These are phyloP conservation scores for Elachura formosa DNA, from an alignment of 2,113 vertebrate species.

Conservation along the genomic window DNA sequence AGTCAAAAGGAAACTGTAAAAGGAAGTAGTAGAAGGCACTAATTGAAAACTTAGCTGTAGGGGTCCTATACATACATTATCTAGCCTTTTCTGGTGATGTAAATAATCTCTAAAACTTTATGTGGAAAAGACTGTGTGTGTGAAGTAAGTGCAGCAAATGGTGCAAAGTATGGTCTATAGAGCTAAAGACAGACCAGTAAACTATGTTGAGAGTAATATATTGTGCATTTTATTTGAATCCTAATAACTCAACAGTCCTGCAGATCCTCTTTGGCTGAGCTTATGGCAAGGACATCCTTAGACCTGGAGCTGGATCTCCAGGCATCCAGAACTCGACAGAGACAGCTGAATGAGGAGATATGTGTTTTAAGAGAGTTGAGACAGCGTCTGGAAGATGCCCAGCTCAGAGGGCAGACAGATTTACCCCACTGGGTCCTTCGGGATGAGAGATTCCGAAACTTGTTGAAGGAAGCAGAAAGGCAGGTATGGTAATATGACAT, in stretches of 20 bases:
- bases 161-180: rapidly evolving
- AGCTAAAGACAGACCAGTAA: background rate
- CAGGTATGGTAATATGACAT: constrained; percentile 74
- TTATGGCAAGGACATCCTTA: constrained; percentile 92
- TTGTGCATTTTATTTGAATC: background rate
- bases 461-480: constrained; percentile 93
- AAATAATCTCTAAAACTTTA: background rate
- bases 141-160: background rate
- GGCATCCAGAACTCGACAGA: constrained; percentile 92
- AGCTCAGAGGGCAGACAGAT: constrained; percentile 78
- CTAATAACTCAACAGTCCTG: constrained; percentile 79
- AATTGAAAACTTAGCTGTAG: background rate
- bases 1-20: background rate
- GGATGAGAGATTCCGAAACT: constrained; percentile 86
- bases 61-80: background rate
- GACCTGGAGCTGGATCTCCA: constrained; percentile 99
- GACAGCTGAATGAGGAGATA: constrained; percentile 94
- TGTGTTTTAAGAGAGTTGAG: constrained; percentile 85
- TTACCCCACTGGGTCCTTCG: constrained; percentile 89
- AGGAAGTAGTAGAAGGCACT: background rate
- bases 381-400: constrained; percentile 89
- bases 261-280: constrained; percentile 88
- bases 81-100: background rate
- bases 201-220: background rate
- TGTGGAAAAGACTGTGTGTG: background rate